Conservation (phyloP, 2,113 vertebrate genomes). For the Procapra przewalskii region DNA sequence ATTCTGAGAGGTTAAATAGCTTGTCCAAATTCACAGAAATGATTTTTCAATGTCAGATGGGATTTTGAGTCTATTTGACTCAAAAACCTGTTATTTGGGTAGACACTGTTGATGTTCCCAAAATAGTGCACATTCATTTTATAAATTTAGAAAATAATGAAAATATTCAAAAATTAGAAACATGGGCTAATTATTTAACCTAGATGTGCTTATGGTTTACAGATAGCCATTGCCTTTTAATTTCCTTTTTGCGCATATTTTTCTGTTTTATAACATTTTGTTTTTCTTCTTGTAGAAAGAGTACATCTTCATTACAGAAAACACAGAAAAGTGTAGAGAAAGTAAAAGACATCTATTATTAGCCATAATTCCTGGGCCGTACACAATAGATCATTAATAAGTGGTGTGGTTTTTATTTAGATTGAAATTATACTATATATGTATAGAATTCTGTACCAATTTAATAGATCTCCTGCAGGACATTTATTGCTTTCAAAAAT, state of each 20-base stretch:
- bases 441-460: background rate
- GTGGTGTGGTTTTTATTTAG: background rate
- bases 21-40: background rate
- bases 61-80: background rate
- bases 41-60: background rate
- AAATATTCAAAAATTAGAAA: background rate
- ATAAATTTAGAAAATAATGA: background rate
- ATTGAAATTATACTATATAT: background rate
- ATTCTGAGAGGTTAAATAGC: background rate
- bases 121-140: background rate
- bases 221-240: background rate
- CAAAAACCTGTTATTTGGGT: background rate
- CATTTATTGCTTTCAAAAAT: background rate
- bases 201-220: accelerated
- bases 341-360: background rate
- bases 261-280: background rate
- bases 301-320: background rate
- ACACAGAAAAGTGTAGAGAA: background rate
- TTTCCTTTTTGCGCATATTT: background rate
- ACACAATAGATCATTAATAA: background rate
- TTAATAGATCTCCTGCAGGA: background rate
- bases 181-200: background rate
- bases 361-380: background rate
- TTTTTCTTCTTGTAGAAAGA: background rate
- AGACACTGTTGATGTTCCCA: background rate